phyloP scores from a whole-genome alignment of 64 coral and sea anemone species.

The Montipora sp. region DNA sequence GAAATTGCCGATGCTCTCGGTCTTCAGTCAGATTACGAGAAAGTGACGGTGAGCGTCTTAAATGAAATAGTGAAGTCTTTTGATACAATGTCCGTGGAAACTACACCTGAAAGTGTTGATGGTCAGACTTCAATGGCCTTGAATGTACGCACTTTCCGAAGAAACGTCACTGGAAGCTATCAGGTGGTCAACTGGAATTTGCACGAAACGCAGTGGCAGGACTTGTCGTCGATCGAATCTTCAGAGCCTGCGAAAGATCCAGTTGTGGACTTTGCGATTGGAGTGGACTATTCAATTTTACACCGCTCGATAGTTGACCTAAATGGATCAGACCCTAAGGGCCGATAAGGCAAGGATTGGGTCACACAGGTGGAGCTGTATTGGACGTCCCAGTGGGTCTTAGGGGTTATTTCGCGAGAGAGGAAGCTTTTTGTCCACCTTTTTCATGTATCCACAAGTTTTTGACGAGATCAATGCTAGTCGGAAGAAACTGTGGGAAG shows the following conservation, averaged over 20 bases:
- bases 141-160: background rate
- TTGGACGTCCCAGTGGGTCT: background rate
- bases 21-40: background rate
- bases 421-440: background rate
- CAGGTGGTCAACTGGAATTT: background rate
- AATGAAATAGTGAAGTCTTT: constrained; percentile 66
- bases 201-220: background rate
- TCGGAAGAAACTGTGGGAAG: background rate
- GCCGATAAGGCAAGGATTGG: constrained; percentile 53
- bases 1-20: constrained; percentile 40
- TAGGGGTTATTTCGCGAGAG: background rate
- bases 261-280: constrained; percentile 67
- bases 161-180: constrained; percentile 23
- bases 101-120: constrained; percentile 42
- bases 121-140: background rate
- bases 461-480: background rate
- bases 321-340: constrained; percentile 33
- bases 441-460: constrained; percentile 11
- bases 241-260: background rate
- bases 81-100: constrained; percentile 34
- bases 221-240: background rate
- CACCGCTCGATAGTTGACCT: constrained; percentile 64
- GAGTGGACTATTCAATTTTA: constrained; percentile 52
- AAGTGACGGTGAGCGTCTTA: constrained; percentile 39
- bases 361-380: constrained; percentile 46